Base-by-base conservation (phyloP, 2,888 invertebrate genomes). In the Leptinotarsa juncta region DNA sequence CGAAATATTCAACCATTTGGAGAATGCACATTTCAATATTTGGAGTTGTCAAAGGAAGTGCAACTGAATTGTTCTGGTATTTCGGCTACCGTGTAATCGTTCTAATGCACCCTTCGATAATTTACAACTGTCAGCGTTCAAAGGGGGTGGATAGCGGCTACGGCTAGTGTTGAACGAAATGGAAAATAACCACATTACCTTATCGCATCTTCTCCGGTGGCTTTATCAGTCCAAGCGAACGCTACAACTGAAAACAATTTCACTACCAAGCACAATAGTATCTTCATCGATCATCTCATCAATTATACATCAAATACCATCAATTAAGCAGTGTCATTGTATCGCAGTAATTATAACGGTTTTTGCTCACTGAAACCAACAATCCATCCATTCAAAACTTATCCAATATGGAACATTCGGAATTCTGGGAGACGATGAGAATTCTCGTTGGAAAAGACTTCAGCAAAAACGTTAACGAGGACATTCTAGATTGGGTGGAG, bases 381-480 rank as follows among this genome's bases (percentile, higher is more conserved):
- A 55, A 55, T 55, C 55, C 57, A n/a, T 57, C 18, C n/a, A 18
- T 57, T 20, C 57, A 18, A n/a, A 57, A 18, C 20, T 14, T 20
- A 26, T 53, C 49, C 42, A 26, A 55, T 20, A 76, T 76, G 76
- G 55, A 50, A 15, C 49, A 32, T 16, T 20, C 49, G 14, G 75
- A 74, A 48, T 92, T 92, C 84, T 92, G 92, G 92, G 90, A 90
- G 67, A 92, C 91, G n/a, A 90, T 92, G 76, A 91, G 92, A 76
- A 88, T 92, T 53, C 88, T 92, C 20, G 90, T 91, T 18, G 90
- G 89, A 50, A 88, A 89, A 12, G 91, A 90, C 65, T 87, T 89
- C 73, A 88, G 90, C 71, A 86, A 89, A 55, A 89, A 89, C 4
- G 87, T 88, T n/a, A 87, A 87, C 42, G 86, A 85, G 50, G 87